Base-by-base conservation (phyloP, 1,140 invertebrate species). In the Apis cerana region DNA sequence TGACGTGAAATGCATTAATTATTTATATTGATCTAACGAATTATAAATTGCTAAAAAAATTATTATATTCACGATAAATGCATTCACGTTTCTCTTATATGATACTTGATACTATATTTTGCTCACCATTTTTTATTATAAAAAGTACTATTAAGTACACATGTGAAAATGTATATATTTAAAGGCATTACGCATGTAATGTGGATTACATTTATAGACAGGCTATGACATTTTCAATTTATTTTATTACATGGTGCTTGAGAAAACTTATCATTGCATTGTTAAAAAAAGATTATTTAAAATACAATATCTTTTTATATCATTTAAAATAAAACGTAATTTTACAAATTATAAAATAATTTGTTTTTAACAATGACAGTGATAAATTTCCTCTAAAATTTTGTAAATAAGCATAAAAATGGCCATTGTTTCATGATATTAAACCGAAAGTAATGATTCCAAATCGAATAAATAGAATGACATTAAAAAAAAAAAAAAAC, bases 211-310 rank as follows among this genome's bases (percentile, higher is more conserved):
- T 50, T 85, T 83, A 59, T 75, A 76, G 59, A 71, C 70, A 86
- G 76, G 84, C 82, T 80, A 86, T 64, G 76, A 75, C 64, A 74
- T 74, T 79, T 65, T 72, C 56, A 67, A 84, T 19, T 80, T 84
- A 80, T 71, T 80, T 86, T 67, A 84, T 70, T 80, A 84, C 59
- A 23, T 70, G 65, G 75, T 72, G 74, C 71, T 83, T 19, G 75
- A 83, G 75, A 70, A 76, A 74, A 83, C 50, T 74, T 77, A 11
- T 61, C 64, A 70, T 52, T 83, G 74, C 50, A 21, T 77, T 33
- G 80, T 82, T 59, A 9, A 70, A 54, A 54, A 50, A 2, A n/a
- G 27, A 62, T 27, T 59, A 67, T 21, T 75, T 23, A 68, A 56
- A 71, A 64, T 54, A 48, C 17, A 58, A 54, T 21, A 78, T 71